Conservation (phyloP, 2,113 vertebrate genomes). For the Elachura formosa region DNA sequence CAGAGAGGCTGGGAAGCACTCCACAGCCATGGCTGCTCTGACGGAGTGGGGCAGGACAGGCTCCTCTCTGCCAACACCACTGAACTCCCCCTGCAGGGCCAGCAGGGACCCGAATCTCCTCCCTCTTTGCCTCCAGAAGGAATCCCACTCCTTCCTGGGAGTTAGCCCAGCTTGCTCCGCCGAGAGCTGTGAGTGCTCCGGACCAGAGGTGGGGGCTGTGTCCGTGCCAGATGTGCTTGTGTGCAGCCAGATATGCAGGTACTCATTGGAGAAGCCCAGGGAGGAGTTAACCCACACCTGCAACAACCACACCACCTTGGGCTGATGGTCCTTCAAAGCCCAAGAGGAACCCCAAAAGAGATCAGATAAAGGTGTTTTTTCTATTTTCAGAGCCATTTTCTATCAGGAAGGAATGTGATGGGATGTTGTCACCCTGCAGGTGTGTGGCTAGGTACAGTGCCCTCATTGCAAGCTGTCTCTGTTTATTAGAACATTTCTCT, state of each 20-base stretch:
- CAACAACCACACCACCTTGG: neutral
- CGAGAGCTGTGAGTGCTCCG: fast-evolving
- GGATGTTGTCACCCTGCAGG: fast-evolving
- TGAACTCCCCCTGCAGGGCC: neutral
- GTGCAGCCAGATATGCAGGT: neutral
- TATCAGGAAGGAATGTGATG: neutral
- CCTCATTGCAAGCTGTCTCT: fast-evolving
- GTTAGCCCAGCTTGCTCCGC: neutral
- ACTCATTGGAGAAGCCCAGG: fast-evolving
- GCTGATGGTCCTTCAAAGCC: neutral
- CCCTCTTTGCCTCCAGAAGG: neutral
- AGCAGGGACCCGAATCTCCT: neutral
- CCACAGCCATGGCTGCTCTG: too few species aligned
- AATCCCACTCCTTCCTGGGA: neutral
- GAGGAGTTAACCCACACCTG: neutral
- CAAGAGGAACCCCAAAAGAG: neutral
- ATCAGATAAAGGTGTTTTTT: fast-evolving
- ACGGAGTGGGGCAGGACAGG: neutral
- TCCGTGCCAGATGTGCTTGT: neutral
- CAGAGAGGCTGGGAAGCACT: neutral
- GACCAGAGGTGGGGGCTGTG: neutral
- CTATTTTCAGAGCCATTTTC: neutral
- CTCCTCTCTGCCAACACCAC: neutral
- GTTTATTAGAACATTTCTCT: neutral
- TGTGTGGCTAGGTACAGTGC: fast-evolving